Percentiles rank a stretch among this genome's conserved stretches.
Conservation (phyloP, 2,113 vertebrate genomes). For the Corythaixoides concolor region DNA sequence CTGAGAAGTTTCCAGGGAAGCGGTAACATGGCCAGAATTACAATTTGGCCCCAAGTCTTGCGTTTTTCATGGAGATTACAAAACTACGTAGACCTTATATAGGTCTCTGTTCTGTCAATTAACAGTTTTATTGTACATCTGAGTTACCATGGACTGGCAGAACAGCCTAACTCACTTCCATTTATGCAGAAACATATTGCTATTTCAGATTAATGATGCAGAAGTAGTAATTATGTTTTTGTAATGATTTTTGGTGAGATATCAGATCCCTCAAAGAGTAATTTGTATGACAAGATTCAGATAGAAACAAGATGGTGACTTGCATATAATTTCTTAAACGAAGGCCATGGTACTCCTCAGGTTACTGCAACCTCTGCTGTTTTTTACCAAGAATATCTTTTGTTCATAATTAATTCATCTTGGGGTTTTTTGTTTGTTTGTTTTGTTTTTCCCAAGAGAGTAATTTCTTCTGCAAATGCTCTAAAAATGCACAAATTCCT, state of each 20-base stretch:
- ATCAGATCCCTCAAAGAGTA: background rate
- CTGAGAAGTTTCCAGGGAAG: background rate
- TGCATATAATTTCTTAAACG: background rate
- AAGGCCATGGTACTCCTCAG: background rate
- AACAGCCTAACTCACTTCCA: background rate
- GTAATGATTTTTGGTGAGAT: background rate
- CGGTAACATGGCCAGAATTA: background rate
- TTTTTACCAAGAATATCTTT: background rate
- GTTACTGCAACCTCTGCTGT: background rate
- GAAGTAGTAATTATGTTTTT: constrained; percentile 17
- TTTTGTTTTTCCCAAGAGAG: background rate
- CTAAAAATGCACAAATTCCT: background rate
- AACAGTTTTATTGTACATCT: background rate
- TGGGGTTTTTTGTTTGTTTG: background rate
- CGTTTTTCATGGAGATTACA: background rate
- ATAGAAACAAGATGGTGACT: background rate
- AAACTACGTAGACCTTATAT: background rate
- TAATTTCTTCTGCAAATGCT: background rate
- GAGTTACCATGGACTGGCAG: background rate
- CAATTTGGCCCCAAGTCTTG: background rate
- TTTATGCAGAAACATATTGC: constrained; percentile 16
- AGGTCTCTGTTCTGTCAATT: constrained; percentile 10
- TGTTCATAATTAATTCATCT: background rate
- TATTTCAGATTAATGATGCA: constrained; percentile 35
- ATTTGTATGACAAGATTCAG: constrained; percentile 10